phyloP scores from a whole-genome alignment of 2,797 vertebrate species.

The Antennarius maculatus region DNA sequence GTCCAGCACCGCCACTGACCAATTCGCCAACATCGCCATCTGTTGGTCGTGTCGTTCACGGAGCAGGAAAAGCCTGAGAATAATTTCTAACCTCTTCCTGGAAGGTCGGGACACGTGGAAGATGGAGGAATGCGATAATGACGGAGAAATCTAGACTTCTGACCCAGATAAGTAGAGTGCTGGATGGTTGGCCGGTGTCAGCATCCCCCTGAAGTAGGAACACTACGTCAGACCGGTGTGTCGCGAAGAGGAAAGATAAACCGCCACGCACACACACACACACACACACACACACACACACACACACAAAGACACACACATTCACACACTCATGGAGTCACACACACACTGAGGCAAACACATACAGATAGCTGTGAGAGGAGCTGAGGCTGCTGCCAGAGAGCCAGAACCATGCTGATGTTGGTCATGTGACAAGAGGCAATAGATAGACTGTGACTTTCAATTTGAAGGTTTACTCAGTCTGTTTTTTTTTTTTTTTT shows the following conservation, averaged over 20 bases:
- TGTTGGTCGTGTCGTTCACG: constrained; percentile 39
- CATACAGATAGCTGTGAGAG: constrained; percentile 28
- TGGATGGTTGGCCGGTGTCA: constrained; percentile 7
- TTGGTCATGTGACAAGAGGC: constrained; percentile 46
- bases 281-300: background rate
- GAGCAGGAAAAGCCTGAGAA: background rate
- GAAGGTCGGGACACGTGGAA: background rate
- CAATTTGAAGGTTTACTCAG: constrained; percentile 62
- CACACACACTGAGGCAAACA: constrained; percentile 12
- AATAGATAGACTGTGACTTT: constrained; percentile 56
- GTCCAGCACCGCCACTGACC: constrained; percentile 7
- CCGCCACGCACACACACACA: background rate
- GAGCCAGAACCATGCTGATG: constrained; percentile 34
- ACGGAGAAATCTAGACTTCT: constrained; percentile 4
- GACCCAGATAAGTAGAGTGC: constrained; percentile 5
- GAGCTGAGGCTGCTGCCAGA: constrained; percentile 16
- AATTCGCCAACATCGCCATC: constrained; percentile 57
- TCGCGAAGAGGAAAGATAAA: constrained; percentile 40
- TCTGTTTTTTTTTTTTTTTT: constrained; percentile 52
- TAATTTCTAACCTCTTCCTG: background rate
- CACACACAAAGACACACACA: background rate
- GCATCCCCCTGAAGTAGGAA: constrained; percentile 13
- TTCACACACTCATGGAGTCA: constrained; percentile 2
- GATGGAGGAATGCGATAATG: background rate
- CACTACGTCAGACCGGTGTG: constrained; percentile 19